Base-by-base conservation (phyloP, 2,113 vertebrate genomes). In the Ciconia stormi region DNA sequence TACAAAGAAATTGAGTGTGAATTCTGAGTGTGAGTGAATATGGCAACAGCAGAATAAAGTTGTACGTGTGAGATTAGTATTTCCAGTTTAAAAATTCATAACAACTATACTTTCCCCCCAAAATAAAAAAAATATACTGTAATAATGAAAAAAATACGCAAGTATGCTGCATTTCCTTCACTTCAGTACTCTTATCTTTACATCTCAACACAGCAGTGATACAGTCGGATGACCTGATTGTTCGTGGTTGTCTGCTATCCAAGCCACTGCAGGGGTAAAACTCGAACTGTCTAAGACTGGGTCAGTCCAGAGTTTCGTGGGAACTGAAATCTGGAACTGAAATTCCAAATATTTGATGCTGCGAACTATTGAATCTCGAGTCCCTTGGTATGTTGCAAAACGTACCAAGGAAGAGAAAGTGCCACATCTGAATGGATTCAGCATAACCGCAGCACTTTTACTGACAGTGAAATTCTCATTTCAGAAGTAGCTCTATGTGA, bases 181-280 rank as follows among this genome's bases (percentile, higher is more conserved):
- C 14, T 56, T 89, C 34, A 26, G 15, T 71, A 40, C 21, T 59
- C 32, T 36, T 52, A 36, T 11, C 17, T 86, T 26, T 70, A 30
- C 34, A 29, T 50, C 40, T 56, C 56, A 76, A 32, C 25, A 21
- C 15, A 62, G 29, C 15, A 71, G 10, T 56, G 29, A 27, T 34
- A 46, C 17, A 53, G 16, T n/a, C 1, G 0, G 4, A n/a, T n/a
- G 38, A 56, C 21, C 8, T 29, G 6, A 16, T 34, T 1, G 0
- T 32, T 55, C 14, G 3, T 20, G 32, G 23, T 66, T 70, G 6
- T 74, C 58, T 62, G 12, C 40, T 74, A 1, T 32, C 34, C 29
- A 73, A 50, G 14, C 40, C 52, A 74, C 36, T 73, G 50, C 10
- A 73, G 3, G 8, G 12, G 29, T 82, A 76, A 82, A 78, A 46